Evolutionary conservation across 1,140 invertebrate genomes (phyloP).

Genomic region (Holcopasites calliopsidis): DNA sequence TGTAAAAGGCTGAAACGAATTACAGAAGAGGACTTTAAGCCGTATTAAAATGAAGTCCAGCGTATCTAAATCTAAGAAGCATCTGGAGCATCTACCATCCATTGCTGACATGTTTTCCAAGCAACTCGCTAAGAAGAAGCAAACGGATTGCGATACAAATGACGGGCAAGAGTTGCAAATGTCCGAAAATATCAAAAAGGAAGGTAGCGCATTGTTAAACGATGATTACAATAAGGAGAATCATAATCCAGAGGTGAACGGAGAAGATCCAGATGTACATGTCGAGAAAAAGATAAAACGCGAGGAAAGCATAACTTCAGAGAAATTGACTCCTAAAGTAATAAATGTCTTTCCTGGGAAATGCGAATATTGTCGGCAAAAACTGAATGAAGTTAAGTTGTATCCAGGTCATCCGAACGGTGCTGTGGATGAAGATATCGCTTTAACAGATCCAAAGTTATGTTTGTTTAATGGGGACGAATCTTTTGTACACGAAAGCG

Average conservation of each 20-base stretch:
- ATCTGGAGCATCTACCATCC: conserved; percentile 1
- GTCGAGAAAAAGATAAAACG: conserved; percentile 34
- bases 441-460: conserved; percentile 87
- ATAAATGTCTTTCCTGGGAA: conserved; percentile 38
- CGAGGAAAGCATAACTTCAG: background rate
- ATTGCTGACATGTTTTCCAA: conserved; percentile 14
- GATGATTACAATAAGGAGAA: conserved; percentile 40
- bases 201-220: background rate
- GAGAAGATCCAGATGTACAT: conserved; percentile 14
- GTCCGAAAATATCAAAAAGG: background rate
- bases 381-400: conserved; percentile 83
- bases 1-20: too few species aligned
- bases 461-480: conserved; percentile 86
- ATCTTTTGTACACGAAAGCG: conserved; percentile 78
- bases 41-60: background rate
- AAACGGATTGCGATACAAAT: background rate
- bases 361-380: conserved; percentile 83
- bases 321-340: conserved; percentile 11
- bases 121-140: conserved; percentile 22
- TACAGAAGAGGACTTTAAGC: background rate
- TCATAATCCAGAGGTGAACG: conserved; percentile 1
- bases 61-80: background rate
- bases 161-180: background rate
- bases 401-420: conserved; percentile 88
- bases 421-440: conserved; percentile 88